Evolutionary conservation across 2,888 invertebrate genomes (phyloP), one percentile per base, ranked within the genome.

Genomic region (Lypha dubia): DNA sequence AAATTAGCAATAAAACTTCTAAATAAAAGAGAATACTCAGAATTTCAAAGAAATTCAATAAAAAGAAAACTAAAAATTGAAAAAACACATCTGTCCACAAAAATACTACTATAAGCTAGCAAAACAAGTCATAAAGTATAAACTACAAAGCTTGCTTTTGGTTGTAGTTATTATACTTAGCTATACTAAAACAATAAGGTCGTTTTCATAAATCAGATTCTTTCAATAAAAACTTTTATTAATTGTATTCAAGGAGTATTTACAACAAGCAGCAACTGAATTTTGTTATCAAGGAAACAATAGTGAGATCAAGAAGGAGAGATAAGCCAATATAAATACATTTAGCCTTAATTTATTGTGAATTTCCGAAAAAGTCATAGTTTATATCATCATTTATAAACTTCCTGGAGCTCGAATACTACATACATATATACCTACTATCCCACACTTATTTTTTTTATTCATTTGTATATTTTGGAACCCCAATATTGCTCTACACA

Each of bases 391-490:
- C 67, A 68, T 73, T 67, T 77, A 51, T 56, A 62, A 75, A 67
- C 22, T 71, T 68, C 68, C 71, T 79, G 86, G 82, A 86, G 84
- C 86, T 85, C 83, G 86, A 86, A 81, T 87, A 84, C 81, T 87
- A 87, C 86, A 88, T 68, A n/a, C n/a, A n/a, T n/a, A n/a, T n/a
- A 77, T 70, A 77, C 49, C 68, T 62, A 67, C 51, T 71, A 75
- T 67, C 44, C 51, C 86, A 87, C 87, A 87, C 87, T 87, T 58
- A 88, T 88, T 89, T 87, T 89, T 88, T 89, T 89, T 87, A 88
- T 87, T 87, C n/a, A 89, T 88, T 87, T 85, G 32, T 60, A 63
- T 56, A 9, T 58, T 77, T 71, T 76, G 44, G 41, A 68, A 49
- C 41, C 62, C 71, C 71, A 46, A 20, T 44, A 73, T 73, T 75